A percentile compares a stretch with the other conserved stretches of the same genome.
These are phyloP conservation scores for Sinocyclocheilus grahami DNA, from an alignment of 2,113 vertebrate species.

Conservation along the genomic window DNA sequence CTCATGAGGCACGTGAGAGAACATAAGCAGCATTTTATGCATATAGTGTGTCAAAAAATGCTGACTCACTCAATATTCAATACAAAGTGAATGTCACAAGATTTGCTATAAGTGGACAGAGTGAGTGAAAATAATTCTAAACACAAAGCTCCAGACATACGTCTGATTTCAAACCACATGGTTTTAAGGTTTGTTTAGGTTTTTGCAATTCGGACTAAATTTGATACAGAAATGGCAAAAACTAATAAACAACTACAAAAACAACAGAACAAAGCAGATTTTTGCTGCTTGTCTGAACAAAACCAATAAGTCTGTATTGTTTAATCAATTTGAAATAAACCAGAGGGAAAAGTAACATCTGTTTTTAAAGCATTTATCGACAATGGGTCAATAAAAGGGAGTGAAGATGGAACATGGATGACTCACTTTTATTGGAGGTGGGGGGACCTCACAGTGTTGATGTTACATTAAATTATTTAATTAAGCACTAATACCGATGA, in stretches of 20 bases:
- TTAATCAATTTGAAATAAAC: neutral
- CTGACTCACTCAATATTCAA: neutral
- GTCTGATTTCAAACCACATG: neutral
- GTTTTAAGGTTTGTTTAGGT: neutral
- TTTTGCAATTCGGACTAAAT: neutral
- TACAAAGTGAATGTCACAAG: neutral
- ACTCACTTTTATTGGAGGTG: neutral
- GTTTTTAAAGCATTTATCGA: slow-evolving; percentile 1
- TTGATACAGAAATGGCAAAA: neutral
- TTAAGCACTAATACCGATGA: neutral
- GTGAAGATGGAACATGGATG: neutral
- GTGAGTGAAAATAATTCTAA: neutral
- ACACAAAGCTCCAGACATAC: neutral
- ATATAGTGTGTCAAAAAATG: neutral
- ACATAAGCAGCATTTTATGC: neutral
- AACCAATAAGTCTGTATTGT: neutral
- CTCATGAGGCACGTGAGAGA: neutral
- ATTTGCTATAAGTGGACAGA: neutral
- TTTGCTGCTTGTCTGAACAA: neutral
- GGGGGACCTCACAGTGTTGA: neutral
- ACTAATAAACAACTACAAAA: neutral
- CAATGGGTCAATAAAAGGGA: neutral
- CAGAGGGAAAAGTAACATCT: neutral
- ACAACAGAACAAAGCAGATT: neutral
- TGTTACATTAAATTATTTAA: neutral